Evolutionary conservation across 2,797 vertebrate species (phyloP), one percentile per base, ranked within the genome.

Genomic region (Toxotes lorentzi): DNA sequence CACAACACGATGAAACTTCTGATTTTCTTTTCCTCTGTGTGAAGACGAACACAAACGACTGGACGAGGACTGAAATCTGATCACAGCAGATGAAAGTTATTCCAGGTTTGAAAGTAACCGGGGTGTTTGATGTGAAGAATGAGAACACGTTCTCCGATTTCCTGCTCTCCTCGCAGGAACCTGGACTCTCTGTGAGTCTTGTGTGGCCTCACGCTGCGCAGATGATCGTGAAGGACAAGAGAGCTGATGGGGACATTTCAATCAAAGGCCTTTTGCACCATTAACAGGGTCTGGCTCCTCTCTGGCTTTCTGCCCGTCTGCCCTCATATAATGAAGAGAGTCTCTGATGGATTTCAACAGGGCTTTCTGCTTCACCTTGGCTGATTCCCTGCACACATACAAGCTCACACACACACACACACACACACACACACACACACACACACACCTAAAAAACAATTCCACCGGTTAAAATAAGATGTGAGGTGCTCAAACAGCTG

Each of bases 261-360:
- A 70, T 78, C 78, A 73, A 40, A 73, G 50, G 19, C 41, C n/a
- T 48, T 70, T 57, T 73, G 67, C 65, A 60, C 48, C 17, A 21
- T 40, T 72, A 54, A 51, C 47, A 65, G 54, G 54, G 34, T 68
- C 27, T n/a, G 60, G 24, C 65, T 24, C 38, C 58, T 57, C 34
- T 43, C 71, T 62, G 70, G 64, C 56, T 66, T 35, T 35, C 35
- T 70, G 62, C 66, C 63, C 6, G 2, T 48, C 62, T 78, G 70
- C 32, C 43, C 66, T 77, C 63, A 45, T n/a, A 48, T 61, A 83
- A 73, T 56, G 23, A 82, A 62, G 69, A 81, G 38, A 79, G 59
- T 74, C 64, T 68, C 63, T 81, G 50, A 62, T 79, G 65, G 76
- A 75, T 80, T 82, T 69, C 57, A 57, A 68, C 73, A 56, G 23